These are phyloP conservation scores for Drosophila eohydei DNA, from an alignment of 2,888 invertebrate genomes.

Conservation along the genomic window DNA sequence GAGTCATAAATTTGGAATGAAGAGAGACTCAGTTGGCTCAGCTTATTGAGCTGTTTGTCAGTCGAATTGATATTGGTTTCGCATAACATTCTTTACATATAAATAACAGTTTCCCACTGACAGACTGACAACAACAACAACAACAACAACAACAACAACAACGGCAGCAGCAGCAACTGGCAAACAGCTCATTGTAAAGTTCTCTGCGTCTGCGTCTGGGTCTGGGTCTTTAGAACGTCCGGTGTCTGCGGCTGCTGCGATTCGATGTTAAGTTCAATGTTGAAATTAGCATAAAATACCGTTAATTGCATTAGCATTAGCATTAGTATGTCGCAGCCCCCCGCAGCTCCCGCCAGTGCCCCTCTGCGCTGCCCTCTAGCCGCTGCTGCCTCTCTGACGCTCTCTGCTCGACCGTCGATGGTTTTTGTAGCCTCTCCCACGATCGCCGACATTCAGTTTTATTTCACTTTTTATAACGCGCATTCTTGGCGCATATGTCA, in stretches of 20 bases:
- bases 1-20: not conserved
- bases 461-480: slow-evolving; percentile 52
- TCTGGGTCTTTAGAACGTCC: slow-evolving; percentile 59
- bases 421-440: slow-evolving; percentile 41
- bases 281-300: slow-evolving; percentile 83
- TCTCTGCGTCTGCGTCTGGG: slow-evolving; percentile 20
- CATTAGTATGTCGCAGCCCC: slow-evolving; percentile 63
- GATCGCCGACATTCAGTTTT: slow-evolving; percentile 56
- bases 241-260: slow-evolving; percentile 41
- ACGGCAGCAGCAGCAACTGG: slow-evolving; percentile 7
- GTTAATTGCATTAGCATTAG: slow-evolving; percentile 81
- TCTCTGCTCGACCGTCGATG: not conserved
- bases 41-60: slow-evolving; percentile 3
- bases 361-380: not conserved
- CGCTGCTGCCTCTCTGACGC: not conserved
- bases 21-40: not conserved
- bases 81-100: slow-evolving; percentile 51
- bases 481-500: slow-evolving; percentile 75
- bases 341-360: not conserved
- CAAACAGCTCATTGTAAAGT: slow-evolving; percentile 43
- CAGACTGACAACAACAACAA: not conserved
- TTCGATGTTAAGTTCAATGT: slow-evolving; percentile 83
- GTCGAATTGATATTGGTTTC: slow-evolving; percentile 18
- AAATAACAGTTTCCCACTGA: slow-evolving; percentile 68
- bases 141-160: slow-evolving; percentile 7